Conservation (phyloP, 2,888 invertebrate species). For the Sepioteuthis lessoniana region DNA sequence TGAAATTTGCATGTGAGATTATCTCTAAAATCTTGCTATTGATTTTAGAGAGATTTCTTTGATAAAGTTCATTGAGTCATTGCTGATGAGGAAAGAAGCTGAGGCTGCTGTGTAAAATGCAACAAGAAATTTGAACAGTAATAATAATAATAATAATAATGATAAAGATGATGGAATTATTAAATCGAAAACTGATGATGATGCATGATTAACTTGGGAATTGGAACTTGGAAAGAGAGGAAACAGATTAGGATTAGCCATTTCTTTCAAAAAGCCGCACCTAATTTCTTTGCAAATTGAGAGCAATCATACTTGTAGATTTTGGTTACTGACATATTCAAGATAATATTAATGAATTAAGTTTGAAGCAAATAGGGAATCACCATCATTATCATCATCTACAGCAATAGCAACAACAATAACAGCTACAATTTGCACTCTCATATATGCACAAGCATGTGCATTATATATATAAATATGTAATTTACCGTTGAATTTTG, state of each 20-base stretch:
- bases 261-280: neutral
- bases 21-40: neutral
- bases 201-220: slow-evolving; percentile 9
- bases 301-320: neutral
- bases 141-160: neutral
- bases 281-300: neutral
- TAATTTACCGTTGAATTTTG: no score
- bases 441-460: no score
- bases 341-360: neutral
- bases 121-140: neutral
- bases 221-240: neutral
- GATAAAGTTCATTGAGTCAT: neutral
- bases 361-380: neutral
- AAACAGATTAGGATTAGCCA: neutral
- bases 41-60: neutral
- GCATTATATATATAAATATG: no score
- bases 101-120: neutral
- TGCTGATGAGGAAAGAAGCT: neutral
- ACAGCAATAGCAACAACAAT: no score
- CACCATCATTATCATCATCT: neutral
- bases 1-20: neutral
- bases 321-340: neutral
- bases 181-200: no score
- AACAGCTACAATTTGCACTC: no score
- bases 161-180: no score